Base-by-base conservation (phyloP, 2,888 invertebrate genomes). In the Pammene fasciana region DNA sequence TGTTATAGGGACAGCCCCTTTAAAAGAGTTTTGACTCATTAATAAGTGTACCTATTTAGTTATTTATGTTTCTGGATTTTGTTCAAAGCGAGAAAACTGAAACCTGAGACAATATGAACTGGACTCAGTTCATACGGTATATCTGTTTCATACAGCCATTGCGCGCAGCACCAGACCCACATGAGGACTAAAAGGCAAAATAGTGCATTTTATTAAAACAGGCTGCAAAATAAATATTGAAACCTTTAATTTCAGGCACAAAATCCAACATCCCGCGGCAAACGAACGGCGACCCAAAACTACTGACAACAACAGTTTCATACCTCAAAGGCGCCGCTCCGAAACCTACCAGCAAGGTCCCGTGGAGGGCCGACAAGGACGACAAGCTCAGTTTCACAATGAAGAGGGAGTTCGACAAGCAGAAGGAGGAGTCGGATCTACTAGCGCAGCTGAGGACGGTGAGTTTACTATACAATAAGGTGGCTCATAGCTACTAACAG, bases 321-420 rank as follows among this genome's bases (percentile, higher is more conserved):
- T 94, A 93, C 84, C 89, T 94, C 73, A 94, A 94, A 84, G 94
- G 94, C 86, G 82, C 89, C 10, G 88, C 88, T 48, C 85, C 92
- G 52, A 91, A 90, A 75, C 85, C 90, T 2, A 76, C 83, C n/a
- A 83, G 84, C 70, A 94, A 94, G 81, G 94, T 95, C 77, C 94
- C 94, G 76, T 97, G 96, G 96, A 96, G 95, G 43, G 43, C 43
- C 43, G 43, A 43, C 78, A 95, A 95, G 78, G 96, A 96, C 0
- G 96, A 96, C 75, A 97, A 97, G 83, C 94, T 97, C 78, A 97
- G 96, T 82, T 98, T 98, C 85, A 98, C 98, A 0, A 97, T 98
- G 96, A 95, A 97, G 80, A 94, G 98, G 75, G 98, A 98, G 86
- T 96, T 97, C 75, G 97, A 98, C 84, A 96, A 97, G 79, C 97